Evolutionary conservation across 2,888 invertebrate genomes (phyloP).

Genomic region (Cephus pygmeus): DNA sequence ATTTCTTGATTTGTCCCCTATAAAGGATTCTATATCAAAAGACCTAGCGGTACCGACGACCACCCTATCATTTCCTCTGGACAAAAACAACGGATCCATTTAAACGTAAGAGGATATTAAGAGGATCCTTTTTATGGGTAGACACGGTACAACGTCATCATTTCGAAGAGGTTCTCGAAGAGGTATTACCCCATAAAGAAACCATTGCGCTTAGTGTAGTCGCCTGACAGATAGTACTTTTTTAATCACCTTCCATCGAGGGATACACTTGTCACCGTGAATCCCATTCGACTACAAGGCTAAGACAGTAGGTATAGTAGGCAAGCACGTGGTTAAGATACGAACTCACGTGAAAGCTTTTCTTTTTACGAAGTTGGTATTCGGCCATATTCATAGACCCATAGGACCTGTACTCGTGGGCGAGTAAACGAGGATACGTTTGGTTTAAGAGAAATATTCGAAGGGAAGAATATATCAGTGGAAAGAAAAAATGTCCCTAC

Average conservation of each 20-base stretch:
- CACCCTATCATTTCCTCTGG: background rate
- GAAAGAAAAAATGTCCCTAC: background rate
- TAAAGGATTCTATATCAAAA: background rate
- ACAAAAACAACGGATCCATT: conserved; percentile 1
- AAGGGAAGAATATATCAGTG: background rate
- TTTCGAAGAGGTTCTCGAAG: conserved; percentile 4
- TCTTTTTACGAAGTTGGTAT: background rate
- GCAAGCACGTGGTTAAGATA: background rate
- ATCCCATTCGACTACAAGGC: background rate
- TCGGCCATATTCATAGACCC: background rate
- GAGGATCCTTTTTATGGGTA: background rate
- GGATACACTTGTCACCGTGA: background rate
- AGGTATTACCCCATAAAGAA: background rate
- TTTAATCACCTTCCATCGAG: conserved; percentile 1
- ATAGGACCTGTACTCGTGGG: background rate
- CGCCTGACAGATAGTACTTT: conserved; percentile 3
- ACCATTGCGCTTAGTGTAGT: background rate
- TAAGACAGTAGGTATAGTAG: background rate
- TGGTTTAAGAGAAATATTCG: background rate
- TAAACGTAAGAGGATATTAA: conserved; percentile 1
- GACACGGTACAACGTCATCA: conserved; percentile 6
- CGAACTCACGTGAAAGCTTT: background rate
- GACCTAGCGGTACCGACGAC: background rate
- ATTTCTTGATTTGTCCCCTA: background rate
- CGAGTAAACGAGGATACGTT: background rate